Evolutionary conservation across 2,888 invertebrate species (phyloP).

Genomic region (Nomada goodeniana): DNA sequence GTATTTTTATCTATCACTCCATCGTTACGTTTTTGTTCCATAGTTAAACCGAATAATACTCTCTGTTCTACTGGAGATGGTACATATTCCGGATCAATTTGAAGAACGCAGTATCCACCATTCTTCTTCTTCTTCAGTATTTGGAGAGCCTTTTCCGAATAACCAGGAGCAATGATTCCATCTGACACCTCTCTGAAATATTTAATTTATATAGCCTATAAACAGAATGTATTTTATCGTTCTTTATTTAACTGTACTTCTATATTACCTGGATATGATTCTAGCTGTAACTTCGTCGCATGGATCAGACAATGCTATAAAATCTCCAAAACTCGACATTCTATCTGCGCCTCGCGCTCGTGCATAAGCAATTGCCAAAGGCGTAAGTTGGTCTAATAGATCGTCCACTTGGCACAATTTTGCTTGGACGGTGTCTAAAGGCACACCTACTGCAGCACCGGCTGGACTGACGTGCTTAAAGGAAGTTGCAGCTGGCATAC

Average conservation of each 20-base stretch:
- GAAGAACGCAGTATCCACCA: constrained; percentile 95
- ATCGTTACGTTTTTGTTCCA: constrained; percentile 96
- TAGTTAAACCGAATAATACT: constrained; percentile 92
- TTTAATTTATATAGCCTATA: constrained; percentile 3
- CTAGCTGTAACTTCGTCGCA: constrained; percentile 96
- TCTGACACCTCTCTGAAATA: constrained; percentile 93
- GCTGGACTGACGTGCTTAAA: constrained; percentile 99
- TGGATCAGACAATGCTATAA: constrained; percentile 95
- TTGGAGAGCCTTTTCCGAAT: constrained; percentile 92
- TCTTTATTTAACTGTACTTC: background rate
- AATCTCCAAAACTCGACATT: constrained; percentile 99
- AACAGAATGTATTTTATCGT: background rate
- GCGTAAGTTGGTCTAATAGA: constrained; percentile 89
- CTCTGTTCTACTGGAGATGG: constrained; percentile 93
- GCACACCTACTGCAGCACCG: constrained; percentile 96
- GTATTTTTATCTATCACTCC: constrained; percentile 91
- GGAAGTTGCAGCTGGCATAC: constrained; percentile 96
- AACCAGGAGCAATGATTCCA: constrained; percentile 98
- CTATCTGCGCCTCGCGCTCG: constrained; percentile 98
- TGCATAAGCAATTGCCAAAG: constrained; percentile 96
- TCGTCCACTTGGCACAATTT: constrained; percentile 97
- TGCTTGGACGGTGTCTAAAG: constrained; percentile 91
- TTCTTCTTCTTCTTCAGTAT: constrained; percentile 97
- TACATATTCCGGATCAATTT: constrained; percentile 95
- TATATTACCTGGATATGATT: constrained; percentile 90